Evolutionary conservation across 2,888 invertebrate species (phyloP).

Genomic region (Allolobophora icterica): DNA sequence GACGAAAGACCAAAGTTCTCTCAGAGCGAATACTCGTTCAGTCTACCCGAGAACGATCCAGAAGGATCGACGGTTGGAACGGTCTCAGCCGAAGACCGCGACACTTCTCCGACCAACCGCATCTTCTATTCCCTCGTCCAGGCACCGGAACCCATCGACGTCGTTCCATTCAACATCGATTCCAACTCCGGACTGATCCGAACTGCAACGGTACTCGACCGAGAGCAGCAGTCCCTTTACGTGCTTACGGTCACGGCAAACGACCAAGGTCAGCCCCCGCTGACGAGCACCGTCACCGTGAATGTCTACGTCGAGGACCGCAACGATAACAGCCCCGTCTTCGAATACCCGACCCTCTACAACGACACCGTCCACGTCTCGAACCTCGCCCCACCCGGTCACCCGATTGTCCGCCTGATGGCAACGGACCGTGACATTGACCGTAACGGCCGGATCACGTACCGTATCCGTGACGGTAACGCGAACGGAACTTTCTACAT

Average conservation of each 20-base stretch:
- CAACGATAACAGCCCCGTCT: constrained; percentile 46
- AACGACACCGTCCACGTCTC: constrained; percentile 42
- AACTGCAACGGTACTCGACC: constrained; percentile 45
- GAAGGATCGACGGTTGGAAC: constrained; percentile 30
- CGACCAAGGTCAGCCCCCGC: constrained; percentile 34
- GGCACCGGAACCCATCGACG: neutral
- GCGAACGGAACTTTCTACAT: neutral
- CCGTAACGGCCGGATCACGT: constrained; percentile 33
- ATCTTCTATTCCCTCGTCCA: neutral
- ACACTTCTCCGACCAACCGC: constrained; percentile 25
- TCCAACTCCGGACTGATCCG: constrained; percentile 52
- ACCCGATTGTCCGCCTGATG: constrained; percentile 33
- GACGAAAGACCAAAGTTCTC: constrained; percentile 36
- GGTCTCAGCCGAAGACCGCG: constrained; percentile 33
- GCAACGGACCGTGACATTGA: constrained; percentile 43
- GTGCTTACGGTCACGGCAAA: constrained; percentile 38
- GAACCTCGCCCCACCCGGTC: constrained; percentile 34
- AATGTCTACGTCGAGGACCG: constrained; percentile 44
- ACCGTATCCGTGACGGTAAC: neutral
- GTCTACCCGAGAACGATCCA: constrained; percentile 32
- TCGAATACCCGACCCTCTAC: constrained; percentile 38
- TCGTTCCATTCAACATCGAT: constrained; percentile 43
- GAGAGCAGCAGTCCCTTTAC: constrained; percentile 39
- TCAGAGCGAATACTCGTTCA: constrained; percentile 34
- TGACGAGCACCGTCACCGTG: constrained; percentile 42